phyloP scores from a whole-genome alignment of 1,140 invertebrate genomes.

The Antheraea mylitta region DNA sequence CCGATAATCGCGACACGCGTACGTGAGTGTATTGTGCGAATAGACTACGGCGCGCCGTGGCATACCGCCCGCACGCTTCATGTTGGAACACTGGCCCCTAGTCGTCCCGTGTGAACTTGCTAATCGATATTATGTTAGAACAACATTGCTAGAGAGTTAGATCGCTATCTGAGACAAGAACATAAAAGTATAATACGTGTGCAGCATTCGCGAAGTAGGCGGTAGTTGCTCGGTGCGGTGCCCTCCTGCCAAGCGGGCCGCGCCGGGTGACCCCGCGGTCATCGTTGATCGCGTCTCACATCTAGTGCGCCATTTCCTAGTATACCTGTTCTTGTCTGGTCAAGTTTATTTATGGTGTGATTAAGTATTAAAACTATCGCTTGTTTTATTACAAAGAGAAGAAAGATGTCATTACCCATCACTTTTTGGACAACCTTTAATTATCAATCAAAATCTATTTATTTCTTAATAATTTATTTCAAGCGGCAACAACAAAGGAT shows the following conservation, averaged over 20 bases:
- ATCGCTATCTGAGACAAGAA: constrained; percentile 33
- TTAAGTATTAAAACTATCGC: constrained; percentile 1
- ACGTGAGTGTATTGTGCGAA: constrained; percentile 71
- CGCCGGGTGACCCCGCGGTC: constrained; percentile 38
- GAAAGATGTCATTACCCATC: not conserved
- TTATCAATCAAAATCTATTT: not conserved
- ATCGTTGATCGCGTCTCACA: constrained; percentile 35
- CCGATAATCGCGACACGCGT: constrained; percentile 69
- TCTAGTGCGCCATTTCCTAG: constrained; percentile 34
- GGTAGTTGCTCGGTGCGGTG: constrained; percentile 26
- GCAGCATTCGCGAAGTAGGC: constrained; percentile 30
- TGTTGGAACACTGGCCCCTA: constrained; percentile 6
- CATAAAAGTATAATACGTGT: constrained; percentile 32
- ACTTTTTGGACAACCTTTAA: not conserved
- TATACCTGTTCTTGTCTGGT: constrained; percentile 24
- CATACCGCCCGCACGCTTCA: not conserved
- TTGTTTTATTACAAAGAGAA: constrained; percentile 4
- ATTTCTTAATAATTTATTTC: not conserved
- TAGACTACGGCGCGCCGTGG: constrained; percentile 48
- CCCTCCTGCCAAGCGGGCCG: constrained; percentile 32
- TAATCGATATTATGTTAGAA: constrained; percentile 41
- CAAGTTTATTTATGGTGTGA: constrained; percentile 19
- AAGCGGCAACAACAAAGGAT: not conserved
- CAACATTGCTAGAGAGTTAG: constrained; percentile 20
- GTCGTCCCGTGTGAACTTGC: constrained; percentile 34